Evolutionary conservation across 2,113 vertebrate genomes (phyloP), one percentile per base, ranked within the genome.

Genomic region (Cynocephalus volans): DNA sequence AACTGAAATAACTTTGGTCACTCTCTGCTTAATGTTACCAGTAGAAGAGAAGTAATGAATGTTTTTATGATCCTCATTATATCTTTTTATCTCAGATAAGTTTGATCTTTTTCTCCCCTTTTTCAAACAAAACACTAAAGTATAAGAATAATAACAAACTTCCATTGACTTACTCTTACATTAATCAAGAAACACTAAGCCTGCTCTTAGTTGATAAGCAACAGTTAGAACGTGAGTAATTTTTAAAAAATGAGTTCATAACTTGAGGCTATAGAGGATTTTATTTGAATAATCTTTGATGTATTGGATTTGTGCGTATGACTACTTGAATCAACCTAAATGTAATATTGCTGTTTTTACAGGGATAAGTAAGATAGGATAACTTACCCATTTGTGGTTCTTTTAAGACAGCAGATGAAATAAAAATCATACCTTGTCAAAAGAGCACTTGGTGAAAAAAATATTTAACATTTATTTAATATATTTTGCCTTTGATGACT

Each of bases 361-460:
- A 62, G 24, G 69, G 64, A 82, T 72, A 95, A 75, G 23, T 56
- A 84, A 88, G 50, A 70, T 36, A 81, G 80, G 76, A 80, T 52
- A 85, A 93, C 52, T 60, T 65, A 58, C 24, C 4, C n/a, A 62
- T 54, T 15, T 85, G 7, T 91, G 45, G 4, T 6, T 73, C 14
- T 72, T 45, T 87, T 82, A 69, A 79, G 36, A 64, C 3, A 72
- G 7, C 26, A 83, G 9, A 26, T 65, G 12, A 73, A 92, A 60
- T 83, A 23, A 80, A 88, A 75, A 79, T 52, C 3, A 10, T 33
- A 82, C 9, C 18, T 75, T 45, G 56, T 88, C 64, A 69, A 75
- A 26, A 58, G 65, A 70, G 36, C 3, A n/a, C n/a, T 67, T 83
- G 56, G 24, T 36, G 21, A 18, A n/a, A 45, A 70, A 33, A 87